These are phyloP conservation scores for Daboia siamensis DNA, from an alignment of 2,113 vertebrate genomes.

Conservation along the genomic window DNA sequence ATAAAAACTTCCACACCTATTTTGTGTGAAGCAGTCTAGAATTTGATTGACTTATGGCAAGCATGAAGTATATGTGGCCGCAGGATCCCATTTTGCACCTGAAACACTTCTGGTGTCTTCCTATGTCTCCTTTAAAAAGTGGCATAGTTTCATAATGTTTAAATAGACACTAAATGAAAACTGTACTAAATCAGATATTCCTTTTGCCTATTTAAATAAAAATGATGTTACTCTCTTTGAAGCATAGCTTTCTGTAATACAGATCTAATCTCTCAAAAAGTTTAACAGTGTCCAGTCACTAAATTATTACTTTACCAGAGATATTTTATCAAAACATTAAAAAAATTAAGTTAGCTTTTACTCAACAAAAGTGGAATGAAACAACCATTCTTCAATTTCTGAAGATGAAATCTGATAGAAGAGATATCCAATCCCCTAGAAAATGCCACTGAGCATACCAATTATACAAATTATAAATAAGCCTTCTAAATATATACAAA, in stretches of 20 bases:
- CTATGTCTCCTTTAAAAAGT: background rate
- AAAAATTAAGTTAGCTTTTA: background rate
- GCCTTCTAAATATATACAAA: background rate
- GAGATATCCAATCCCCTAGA: background rate
- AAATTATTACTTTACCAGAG: background rate
- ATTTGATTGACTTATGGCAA: background rate
- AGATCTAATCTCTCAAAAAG: background rate
- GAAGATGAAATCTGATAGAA: background rate
- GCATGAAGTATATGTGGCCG: background rate
- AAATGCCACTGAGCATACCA: background rate
- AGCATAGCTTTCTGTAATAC: background rate
- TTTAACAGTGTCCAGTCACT: background rate
- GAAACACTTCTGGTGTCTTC: background rate
- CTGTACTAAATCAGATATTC: background rate
- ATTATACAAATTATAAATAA: background rate
- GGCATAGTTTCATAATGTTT: background rate
- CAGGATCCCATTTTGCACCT: background rate
- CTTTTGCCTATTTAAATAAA: background rate
- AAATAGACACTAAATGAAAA: background rate
- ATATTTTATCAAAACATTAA: background rate
- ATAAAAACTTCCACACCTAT: background rate
- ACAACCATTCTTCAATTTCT: background rate
- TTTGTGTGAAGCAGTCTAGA: background rate
- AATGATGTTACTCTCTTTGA: background rate
- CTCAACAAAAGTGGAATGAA: background rate